Conservation (phyloP, 2,888 invertebrate genomes). For the Trichopria drosophilae region DNA sequence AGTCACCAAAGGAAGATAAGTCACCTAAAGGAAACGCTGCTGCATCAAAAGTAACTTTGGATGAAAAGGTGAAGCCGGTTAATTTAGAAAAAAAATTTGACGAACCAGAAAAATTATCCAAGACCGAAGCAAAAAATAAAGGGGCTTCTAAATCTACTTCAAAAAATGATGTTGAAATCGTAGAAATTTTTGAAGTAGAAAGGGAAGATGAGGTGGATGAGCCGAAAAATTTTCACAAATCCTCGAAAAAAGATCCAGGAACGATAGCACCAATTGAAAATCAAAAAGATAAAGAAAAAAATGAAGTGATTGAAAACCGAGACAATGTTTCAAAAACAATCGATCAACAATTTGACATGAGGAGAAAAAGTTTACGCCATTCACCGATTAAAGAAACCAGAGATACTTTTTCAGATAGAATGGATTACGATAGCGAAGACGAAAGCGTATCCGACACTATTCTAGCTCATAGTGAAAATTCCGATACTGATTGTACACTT, state of each 20-base stretch:
- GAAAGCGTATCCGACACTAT: too few species aligned
- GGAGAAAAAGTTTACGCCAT: not conserved
- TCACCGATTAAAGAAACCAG: not conserved
- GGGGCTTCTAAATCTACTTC: not conserved
- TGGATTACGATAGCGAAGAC: too few species aligned
- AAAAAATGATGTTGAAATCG: constrained; percentile 41
- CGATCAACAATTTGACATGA: not conserved
- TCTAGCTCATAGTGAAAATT: too few species aligned
- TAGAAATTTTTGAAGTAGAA: constrained; percentile 51
- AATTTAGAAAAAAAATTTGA: too few species aligned
- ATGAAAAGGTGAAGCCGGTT: too few species aligned
- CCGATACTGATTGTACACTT: too few species aligned
- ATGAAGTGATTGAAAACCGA: not conserved
- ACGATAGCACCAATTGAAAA: not conserved
- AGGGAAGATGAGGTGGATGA: constrained; percentile 40
- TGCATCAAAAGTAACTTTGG: too few species aligned
- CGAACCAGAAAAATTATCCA: too few species aligned
- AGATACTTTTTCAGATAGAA: too few species aligned
- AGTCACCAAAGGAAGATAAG: constrained; percentile 10
- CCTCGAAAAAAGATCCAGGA: not conserved
- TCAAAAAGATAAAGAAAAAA: not conserved
- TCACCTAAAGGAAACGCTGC: too few species aligned
- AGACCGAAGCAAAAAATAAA: constrained; percentile 23
- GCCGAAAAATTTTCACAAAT: constrained; percentile 21
- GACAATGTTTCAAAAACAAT: not conserved